Percentiles rank a stretch among this genome's conserved stretches.
Conservation (phyloP, 2,113 vertebrate species). For the Neodontobutis hainanensis region DNA sequence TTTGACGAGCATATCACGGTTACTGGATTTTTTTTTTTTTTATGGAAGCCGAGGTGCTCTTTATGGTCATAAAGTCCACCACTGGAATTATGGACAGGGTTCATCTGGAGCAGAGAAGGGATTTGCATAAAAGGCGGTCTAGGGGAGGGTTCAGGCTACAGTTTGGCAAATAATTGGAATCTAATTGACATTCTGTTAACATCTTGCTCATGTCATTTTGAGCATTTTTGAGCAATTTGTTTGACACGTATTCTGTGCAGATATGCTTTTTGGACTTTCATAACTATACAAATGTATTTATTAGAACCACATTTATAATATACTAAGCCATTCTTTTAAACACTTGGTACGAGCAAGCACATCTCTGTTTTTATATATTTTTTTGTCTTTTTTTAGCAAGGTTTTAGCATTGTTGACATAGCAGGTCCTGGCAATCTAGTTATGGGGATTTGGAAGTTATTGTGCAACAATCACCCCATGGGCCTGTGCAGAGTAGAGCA, state of each 20-base stretch:
- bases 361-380: too few species aligned
- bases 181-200: neutral
- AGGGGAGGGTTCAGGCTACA: neutral
- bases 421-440: neutral
- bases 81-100: slow-evolving; percentile 38
- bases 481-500: slow-evolving; percentile 43
- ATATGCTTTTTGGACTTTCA: too few species aligned
- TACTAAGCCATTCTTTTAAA: too few species aligned
- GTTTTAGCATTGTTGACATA: too few species aligned
- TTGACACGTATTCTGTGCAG: too few species aligned
- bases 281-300: too few species aligned
- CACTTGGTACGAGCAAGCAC: too few species aligned
- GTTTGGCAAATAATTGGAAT: neutral
- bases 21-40: slow-evolving; percentile 36
- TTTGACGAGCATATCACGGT: slow-evolving; percentile 28
- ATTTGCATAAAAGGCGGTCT: neutral
- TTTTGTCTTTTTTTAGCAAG: too few species aligned
- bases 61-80: slow-evolving; percentile 42
- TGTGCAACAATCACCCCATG: slow-evolving; percentile 33
- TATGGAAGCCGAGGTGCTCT: slow-evolving; percentile 30
- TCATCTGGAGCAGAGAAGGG: slow-evolving; percentile 11
- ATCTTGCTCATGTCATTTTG: too few species aligned
- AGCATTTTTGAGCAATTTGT: too few species aligned
- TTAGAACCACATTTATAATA: too few species aligned
- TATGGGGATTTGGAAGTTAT: neutral